Base-by-base conservation (phyloP, 2,113 vertebrate species). In the Odontesthes bonariensis region DNA sequence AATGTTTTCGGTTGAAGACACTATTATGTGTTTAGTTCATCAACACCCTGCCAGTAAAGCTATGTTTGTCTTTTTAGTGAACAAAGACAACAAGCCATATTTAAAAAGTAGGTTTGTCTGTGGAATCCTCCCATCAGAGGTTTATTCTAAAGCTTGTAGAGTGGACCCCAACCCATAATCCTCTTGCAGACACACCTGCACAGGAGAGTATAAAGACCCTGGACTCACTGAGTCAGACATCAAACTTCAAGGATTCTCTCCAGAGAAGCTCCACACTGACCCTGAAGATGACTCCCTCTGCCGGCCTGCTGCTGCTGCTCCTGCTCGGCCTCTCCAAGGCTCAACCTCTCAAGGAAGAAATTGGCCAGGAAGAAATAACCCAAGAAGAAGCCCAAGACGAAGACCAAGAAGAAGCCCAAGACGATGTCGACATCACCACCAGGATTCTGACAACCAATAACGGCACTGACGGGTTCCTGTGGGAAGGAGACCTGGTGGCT, bases 251-350 rank as follows among this genome's bases (percentile, higher is more conserved):
- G 1, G 46, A 32, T 54, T 67, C 42, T 73, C 60, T 73, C 52
- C 42, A 47, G 38, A 40, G 71, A 33, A 67, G 55, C 47, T 62
- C 69, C 57, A 27, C 22, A 12, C 27, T 13, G 17, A 62, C 6
- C 19, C 33, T 54, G 51, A 69, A 62, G 38, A 56, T 56, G 65
- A 47, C 3, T 40, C 51, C 17, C 31, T 69, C 65, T 47, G 31
- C 65, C 51, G 55, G 31, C 51, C 65, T 76, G 64, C 51, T 75
- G 14, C n/a, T n/a, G n/a, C 40, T 73, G 58, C 69, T 61, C 27
- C 56, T 61, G 55, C 49, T 69, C 12, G 65, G 73, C 73, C 47
- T 76, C 55, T 67, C 20, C 16, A 22, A 49, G 65, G 73, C 0
- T 46, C 31, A 58, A 20, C 64, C 47, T 44, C 35, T 53, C 4